Conservation (phyloP, 2,888 invertebrate genomes). For the Megaustenia siamemsis region DNA sequence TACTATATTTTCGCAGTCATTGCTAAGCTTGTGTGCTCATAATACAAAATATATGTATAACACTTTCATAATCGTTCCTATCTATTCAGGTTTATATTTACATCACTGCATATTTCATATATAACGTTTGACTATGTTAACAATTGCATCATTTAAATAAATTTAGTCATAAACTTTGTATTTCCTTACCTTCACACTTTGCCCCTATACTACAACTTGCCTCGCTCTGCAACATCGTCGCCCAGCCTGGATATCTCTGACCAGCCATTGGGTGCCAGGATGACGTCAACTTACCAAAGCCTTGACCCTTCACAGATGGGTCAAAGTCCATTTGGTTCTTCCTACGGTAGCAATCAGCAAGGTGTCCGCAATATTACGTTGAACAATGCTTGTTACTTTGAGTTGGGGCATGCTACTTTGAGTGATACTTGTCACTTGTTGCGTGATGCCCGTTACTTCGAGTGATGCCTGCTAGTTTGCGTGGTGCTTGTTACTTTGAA, state of each 20-base stretch:
- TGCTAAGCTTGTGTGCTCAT: too few species aligned
- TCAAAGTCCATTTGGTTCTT: conserved; percentile 46
- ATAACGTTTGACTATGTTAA: too few species aligned
- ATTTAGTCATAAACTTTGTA: too few species aligned
- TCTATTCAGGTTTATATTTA: too few species aligned
- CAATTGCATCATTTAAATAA: too few species aligned
- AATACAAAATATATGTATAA: too few species aligned
- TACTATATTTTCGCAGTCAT: too few species aligned
- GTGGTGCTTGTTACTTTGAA: neutral
- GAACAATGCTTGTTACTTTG: neutral
- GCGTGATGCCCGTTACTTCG: neutral
- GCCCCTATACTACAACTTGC: neutral
- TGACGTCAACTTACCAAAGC: conserved; percentile 70
- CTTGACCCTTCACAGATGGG: conserved; percentile 53
- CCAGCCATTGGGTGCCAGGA: conserved; percentile 63
- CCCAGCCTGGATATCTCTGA: conserved; percentile 66
- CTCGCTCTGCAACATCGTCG: neutral
- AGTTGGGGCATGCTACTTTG: neutral
- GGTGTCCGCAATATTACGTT: neutral
- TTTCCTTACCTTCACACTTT: neutral
- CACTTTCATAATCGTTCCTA: too few species aligned
- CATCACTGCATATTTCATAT: too few species aligned
- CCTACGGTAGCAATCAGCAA: conserved; percentile 30
- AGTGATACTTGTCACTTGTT: too few species aligned
- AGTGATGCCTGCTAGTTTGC: neutral